These are phyloP conservation scores for Macaria liturata DNA, from an alignment of 2,888 invertebrate species.

Conservation along the genomic window DNA sequence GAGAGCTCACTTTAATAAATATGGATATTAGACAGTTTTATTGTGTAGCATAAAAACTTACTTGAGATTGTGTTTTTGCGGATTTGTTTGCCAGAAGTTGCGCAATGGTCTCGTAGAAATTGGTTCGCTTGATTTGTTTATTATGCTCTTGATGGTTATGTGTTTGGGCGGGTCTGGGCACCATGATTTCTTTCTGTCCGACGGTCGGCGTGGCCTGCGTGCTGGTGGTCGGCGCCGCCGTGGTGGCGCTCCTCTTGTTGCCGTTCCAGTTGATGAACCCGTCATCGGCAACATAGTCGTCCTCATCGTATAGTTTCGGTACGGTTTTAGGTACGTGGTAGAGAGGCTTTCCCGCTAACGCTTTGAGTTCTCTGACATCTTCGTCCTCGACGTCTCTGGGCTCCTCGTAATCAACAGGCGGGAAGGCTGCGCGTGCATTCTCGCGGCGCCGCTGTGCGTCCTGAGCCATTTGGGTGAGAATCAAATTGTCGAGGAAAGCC, in stretches of 20 bases:
- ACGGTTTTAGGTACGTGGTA: constrained; percentile 76
- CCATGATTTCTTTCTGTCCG: constrained; percentile 86
- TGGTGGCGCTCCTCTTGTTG: constrained; percentile 74
- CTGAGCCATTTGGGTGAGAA: constrained; percentile 86
- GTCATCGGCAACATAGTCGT: constrained; percentile 76
- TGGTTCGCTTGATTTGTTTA: constrained; percentile 52
- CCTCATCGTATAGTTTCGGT: constrained; percentile 64
- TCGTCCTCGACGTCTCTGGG: constrained; percentile 82
- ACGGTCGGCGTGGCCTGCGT: constrained; percentile 43
- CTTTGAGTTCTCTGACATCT: constrained; percentile 86
- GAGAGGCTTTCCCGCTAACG: constrained; percentile 81
- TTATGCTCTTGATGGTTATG: constrained; percentile 60
- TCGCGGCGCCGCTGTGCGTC: constrained; percentile 79
- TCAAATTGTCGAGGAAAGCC: constrained; percentile 86
- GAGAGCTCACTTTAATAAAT: constrained; percentile 32
- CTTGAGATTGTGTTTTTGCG: constrained; percentile 80
- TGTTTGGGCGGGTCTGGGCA: constrained; percentile 83
- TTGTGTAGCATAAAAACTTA: constrained; percentile 62
- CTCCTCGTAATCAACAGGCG: constrained; percentile 68
- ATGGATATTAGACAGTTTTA: constrained; percentile 27
- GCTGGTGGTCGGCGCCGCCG: constrained; percentile 57
- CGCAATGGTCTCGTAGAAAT: constrained; percentile 79
- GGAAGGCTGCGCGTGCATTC: constrained; percentile 72
- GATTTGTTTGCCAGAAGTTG: constrained; percentile 74
- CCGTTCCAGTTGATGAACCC: constrained; percentile 80